These are phyloP conservation scores for Rhabdomys pumilio DNA, from an alignment of 2,797 vertebrate genomes.

Conservation along the genomic window DNA sequence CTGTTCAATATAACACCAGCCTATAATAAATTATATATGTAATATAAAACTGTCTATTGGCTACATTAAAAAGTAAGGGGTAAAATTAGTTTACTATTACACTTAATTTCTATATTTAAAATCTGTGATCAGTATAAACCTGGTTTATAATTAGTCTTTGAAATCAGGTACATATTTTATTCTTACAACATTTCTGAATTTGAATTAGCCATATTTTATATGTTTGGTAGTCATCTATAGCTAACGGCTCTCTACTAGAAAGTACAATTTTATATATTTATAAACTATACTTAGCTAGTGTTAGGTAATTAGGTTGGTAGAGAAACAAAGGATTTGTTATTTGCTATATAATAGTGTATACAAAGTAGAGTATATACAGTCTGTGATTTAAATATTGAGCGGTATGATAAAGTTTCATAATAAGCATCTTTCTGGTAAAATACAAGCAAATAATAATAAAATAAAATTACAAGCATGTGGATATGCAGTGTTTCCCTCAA, in stretches of 20 bases:
- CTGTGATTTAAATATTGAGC: slow-evolving; percentile 84
- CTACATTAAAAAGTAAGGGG: slow-evolving; percentile 11
- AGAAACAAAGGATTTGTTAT: slow-evolving; percentile 73
- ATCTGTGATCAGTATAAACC: not conserved
- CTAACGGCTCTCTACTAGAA: not conserved
- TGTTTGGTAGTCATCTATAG: not conserved
- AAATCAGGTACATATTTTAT: slow-evolving; percentile 16
- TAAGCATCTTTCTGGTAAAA: slow-evolving; percentile 83
- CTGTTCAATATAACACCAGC: not conserved
- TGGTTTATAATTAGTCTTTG: slow-evolving; percentile 7
- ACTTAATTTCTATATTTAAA: slow-evolving; percentile 10
- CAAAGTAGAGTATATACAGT: slow-evolving; percentile 77
- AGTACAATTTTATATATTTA: not conserved
- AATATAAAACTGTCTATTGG: slow-evolving; percentile 54
- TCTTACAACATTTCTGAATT: not conserved
- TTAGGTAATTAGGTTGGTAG: slow-evolving; percentile 9
- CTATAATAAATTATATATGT: not conserved
- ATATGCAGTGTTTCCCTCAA: slow-evolving; percentile 80
- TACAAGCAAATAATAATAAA: slow-evolving; percentile 72
- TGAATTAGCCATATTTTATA: not conserved
- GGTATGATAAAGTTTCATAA: slow-evolving; percentile 86
- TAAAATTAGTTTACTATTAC: slow-evolving; percentile 31
- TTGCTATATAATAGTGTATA: not conserved
- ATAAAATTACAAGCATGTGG: slow-evolving; percentile 58
- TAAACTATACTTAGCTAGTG: not conserved